Conservation (phyloP, 2,888 invertebrate genomes). For the Ferdinandea cuprea region DNA sequence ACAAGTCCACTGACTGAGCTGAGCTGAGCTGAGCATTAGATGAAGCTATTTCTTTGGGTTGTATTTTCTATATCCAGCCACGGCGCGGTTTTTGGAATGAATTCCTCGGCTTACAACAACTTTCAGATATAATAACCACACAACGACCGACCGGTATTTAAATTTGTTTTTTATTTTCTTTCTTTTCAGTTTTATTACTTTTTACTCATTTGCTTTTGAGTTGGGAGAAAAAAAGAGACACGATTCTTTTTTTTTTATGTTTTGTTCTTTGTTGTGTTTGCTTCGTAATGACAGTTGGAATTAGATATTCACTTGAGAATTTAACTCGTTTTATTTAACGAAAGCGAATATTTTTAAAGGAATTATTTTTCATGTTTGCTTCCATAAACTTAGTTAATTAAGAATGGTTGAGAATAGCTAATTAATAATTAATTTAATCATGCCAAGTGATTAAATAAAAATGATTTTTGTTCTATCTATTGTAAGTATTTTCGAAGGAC, state of each 20-base stretch:
- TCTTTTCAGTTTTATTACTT: conserved; percentile 14
- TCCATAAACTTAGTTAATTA: too few species aligned
- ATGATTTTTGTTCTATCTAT: too few species aligned
- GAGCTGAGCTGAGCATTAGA: conserved; percentile 41
- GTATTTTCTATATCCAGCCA: conserved; percentile 10
- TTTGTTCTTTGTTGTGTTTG: conserved; percentile 21
- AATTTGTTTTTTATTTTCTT: conserved; percentile 43
- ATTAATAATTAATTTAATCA: too few species aligned
- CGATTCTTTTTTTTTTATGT: conserved; percentile 10
- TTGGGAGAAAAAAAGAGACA: conserved; percentile 12
- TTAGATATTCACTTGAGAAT: conserved; percentile 10
- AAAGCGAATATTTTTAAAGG: too few species aligned
- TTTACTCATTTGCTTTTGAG: conserved; percentile 18
- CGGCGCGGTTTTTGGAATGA: conserved; percentile 44
- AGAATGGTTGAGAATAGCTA: too few species aligned
- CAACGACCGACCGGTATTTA: conserved; percentile 61
- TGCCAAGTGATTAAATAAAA: too few species aligned
- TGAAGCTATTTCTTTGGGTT: not conserved
- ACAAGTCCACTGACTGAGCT: too few species aligned
- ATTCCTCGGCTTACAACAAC: conserved; percentile 58
- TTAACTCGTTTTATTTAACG: not conserved
- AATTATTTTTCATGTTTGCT: too few species aligned
- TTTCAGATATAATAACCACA: conserved; percentile 66
- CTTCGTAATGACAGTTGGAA: conserved; percentile 13
- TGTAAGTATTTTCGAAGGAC: too few species aligned